Base-by-base conservation (phyloP, 2,113 vertebrate genomes). In the Corvus moneduloides region DNA sequence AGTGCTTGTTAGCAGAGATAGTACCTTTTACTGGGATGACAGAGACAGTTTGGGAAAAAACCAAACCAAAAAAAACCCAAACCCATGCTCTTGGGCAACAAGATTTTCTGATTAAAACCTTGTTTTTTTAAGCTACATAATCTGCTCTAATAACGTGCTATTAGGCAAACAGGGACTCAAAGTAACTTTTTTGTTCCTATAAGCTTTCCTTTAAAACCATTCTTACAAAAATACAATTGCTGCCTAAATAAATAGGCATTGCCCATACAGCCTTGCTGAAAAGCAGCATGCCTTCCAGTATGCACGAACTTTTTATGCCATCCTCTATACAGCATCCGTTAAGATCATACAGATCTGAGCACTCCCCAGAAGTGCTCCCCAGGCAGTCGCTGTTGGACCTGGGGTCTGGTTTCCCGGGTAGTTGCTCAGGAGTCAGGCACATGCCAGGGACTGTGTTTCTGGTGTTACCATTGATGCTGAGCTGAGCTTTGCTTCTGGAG, bases 1-100 rank as follows among this genome's bases (percentile, higher is more conserved):
- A 73, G 26, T 69, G 49, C 82, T 95, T 84, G 23, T 79, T 93
- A 90, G 43, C 83, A 88, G 75, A 87, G 56, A 39, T 55, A 78
- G 46, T 90, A 48, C 63, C 55, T 94, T 91, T 44, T 73, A 58
- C 49, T 72, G 76, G 35, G 17, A 23, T 74, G 68, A 67, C 61
- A 77, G 28, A 76, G 39, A 32, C 49, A 67, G 33, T 73, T 80
- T 58, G 5, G 55, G 48, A 39, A 52, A 43, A 62, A 80, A 19
- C 0, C 23, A 63, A 84, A 23, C 4, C 28, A 59, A 68, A 35
- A 8, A 16, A 18, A 59, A 35, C 8, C 11, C 35, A 56, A 62
- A 30, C 0, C 22, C 24, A 17, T 79, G 62, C 32, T 90, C 90
- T 77, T 85, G 39, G 59, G 43, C 43, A 86, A 35, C 33, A 46